Conservation (phyloP, 2,888 invertebrate genomes). For the Omphaloscelis lunosa region DNA sequence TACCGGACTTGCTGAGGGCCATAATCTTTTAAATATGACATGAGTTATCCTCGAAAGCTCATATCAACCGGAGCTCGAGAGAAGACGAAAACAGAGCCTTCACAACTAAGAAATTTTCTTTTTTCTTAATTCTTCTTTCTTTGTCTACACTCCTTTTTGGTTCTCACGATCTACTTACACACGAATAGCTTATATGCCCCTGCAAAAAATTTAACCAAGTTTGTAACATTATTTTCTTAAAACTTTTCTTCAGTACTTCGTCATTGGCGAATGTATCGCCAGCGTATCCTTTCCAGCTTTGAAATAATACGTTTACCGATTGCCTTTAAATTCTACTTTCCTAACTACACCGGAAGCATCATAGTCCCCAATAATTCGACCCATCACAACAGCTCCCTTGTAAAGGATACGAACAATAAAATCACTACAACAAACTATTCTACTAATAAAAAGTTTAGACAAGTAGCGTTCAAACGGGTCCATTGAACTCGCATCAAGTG, state of each 20-base stretch:
- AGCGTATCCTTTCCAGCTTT: not conserved
- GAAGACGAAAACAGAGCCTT: not conserved
- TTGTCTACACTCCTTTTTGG: not conserved
- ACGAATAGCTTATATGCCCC: not conserved
- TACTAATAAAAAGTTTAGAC: conserved; percentile 67
- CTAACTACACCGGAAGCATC: not conserved
- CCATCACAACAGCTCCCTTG: conserved; percentile 40
- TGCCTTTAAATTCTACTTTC: not conserved
- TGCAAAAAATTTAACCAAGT: not conserved
- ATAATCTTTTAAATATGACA: not conserved
- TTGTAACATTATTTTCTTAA: not conserved
- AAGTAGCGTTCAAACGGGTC: conserved; percentile 54
- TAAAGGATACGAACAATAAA: conserved; percentile 64
- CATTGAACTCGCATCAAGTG: conserved; percentile 59
- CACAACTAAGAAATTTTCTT: too few relatives aligned
- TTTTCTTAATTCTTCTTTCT: not conserved
- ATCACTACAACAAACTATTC: conserved; percentile 58
- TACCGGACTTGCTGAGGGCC: not conserved
- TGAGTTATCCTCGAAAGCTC: not conserved
- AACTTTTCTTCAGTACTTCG: not conserved
- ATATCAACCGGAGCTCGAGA: not conserved
- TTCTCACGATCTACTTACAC: not conserved
- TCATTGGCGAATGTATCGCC: not conserved
- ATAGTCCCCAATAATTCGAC: conserved; percentile 6
- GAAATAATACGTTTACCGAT: not conserved